Conservation (phyloP, 2,113 vertebrate genomes). For the Siphamia tubifer region DNA sequence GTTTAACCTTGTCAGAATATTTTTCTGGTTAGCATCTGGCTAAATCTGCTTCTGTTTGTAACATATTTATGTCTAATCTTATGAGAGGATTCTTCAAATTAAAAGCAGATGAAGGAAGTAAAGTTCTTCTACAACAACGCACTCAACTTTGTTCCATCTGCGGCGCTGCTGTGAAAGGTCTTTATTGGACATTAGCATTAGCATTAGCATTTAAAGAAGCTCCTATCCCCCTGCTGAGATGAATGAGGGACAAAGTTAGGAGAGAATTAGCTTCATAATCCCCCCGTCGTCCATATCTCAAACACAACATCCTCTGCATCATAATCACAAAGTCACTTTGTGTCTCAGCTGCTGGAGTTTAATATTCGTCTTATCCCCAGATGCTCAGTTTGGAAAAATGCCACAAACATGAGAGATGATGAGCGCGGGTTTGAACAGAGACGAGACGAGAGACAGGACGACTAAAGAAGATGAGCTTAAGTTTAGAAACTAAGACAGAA, state of each 20-base stretch:
- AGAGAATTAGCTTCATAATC: constrained; percentile 55
- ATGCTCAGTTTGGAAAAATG: not conserved
- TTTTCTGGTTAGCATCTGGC: not conserved
- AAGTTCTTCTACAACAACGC: constrained; percentile 32
- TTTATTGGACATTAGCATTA: constrained; percentile 59
- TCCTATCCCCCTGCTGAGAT: constrained; percentile 38
- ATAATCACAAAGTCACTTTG: constrained; percentile 25
- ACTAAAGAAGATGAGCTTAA: constrained; percentile 39
- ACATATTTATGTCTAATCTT: constrained; percentile 10
- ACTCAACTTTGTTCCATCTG: constrained; percentile 20
- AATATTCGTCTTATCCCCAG: constrained; percentile 22
- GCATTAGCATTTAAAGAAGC: constrained; percentile 54
- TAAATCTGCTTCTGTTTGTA: not conserved
- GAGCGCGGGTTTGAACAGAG: constrained; percentile 6
- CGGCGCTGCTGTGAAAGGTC: constrained; percentile 48
- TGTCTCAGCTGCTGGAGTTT: constrained; percentile 4
- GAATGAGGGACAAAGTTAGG: constrained; percentile 51
- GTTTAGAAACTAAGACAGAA: constrained; percentile 40
- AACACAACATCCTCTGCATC: constrained; percentile 53
- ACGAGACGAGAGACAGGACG: constrained; percentile 12
- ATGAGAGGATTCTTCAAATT: not conserved
- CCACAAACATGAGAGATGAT: not conserved
- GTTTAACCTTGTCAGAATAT: constrained; percentile 2
- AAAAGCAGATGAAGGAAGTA: constrained; percentile 9
- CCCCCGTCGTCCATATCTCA: constrained; percentile 43